phyloP scores from a whole-genome alignment of 2,113 vertebrate species.

The Bolborhynchus lineola region DNA sequence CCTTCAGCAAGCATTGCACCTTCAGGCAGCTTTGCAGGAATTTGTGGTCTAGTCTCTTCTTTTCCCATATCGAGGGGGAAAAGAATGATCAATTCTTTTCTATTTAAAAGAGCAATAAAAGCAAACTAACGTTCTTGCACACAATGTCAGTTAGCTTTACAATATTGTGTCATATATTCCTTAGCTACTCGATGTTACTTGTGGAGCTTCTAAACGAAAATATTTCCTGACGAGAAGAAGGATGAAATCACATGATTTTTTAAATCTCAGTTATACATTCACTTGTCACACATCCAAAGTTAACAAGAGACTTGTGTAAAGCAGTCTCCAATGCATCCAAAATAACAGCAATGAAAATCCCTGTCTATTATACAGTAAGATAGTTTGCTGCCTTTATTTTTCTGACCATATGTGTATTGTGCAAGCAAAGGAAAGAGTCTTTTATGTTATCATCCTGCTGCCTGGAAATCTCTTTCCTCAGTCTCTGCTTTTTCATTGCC shows the following conservation, averaged over 20 bases:
- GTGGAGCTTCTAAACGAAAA: slow-evolving; percentile 14
- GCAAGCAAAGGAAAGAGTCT: slow-evolving; percentile 6
- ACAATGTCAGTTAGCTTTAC: not conserved
- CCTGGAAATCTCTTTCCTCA: slow-evolving; percentile 28
- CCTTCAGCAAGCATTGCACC: not conserved
- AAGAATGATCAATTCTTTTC: not conserved
- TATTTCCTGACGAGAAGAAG: slow-evolving; percentile 12
- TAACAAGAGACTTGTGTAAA: slow-evolving; percentile 33
- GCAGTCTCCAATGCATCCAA: not conserved
- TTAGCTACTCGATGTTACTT: not conserved
- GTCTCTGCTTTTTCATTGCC: slow-evolving; percentile 38
- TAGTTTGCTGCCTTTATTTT: slow-evolving; percentile 30
- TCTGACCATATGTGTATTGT: slow-evolving; percentile 1
- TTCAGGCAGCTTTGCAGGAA: not conserved
- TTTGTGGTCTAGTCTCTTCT: not conserved
- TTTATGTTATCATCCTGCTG: slow-evolving; percentile 23
- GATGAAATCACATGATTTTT: slow-evolving; percentile 18
- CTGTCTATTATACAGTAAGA: not conserved
- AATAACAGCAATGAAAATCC: slow-evolving; percentile 16
- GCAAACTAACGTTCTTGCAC: not conserved
- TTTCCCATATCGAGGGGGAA: not conserved
- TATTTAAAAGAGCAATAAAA: not conserved
- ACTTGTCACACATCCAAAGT: slow-evolving; percentile 1
- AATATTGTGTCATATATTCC: slow-evolving; percentile 6
- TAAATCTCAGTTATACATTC: slow-evolving; percentile 36